Evolutionary conservation across 2,113 vertebrate species (phyloP).

Genomic region (Antennarius striatus): DNA sequence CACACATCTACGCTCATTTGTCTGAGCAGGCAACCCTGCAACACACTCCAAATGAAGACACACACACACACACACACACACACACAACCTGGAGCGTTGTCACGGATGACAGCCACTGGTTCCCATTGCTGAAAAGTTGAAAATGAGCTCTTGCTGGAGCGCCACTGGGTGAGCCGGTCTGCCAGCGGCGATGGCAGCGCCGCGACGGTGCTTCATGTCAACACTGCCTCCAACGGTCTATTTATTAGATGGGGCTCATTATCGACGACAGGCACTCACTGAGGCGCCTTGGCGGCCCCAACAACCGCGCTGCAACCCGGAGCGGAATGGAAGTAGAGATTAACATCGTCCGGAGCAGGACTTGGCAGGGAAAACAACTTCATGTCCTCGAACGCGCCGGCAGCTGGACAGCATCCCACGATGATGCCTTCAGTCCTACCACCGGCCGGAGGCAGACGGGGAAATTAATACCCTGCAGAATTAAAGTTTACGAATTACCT

Average conservation of each 20-base stretch:
- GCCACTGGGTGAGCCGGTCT: conserved; percentile 53
- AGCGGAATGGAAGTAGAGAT: conserved; percentile 58
- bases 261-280: conserved; percentile 63
- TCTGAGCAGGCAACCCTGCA: conserved; percentile 20
- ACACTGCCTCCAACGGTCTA: conserved; percentile 57
- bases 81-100: conserved; percentile 31
- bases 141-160: conserved; percentile 60
- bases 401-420: conserved; percentile 13
- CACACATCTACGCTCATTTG: conserved; percentile 20
- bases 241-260: conserved; percentile 74
- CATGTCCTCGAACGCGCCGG: too few relatives aligned
- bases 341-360: conserved; percentile 41
- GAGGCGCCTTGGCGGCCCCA: conserved; percentile 34
- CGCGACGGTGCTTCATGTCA: conserved; percentile 63
- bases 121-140: conserved; percentile 44
- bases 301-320: conserved; percentile 38
- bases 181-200: conserved; percentile 56
- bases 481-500: too few relatives aligned
- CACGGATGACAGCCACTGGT: conserved; percentile 61
- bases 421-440: conserved; percentile 19
- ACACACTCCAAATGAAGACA: conserved; percentile 1
- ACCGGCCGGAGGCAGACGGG: not conserved
- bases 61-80: conserved; percentile 24
- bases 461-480: too few relatives aligned
- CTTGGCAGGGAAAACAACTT: conserved; percentile 27